Conservation (phyloP, 2,797 vertebrate species). For the Enteromius fasciolatus region DNA sequence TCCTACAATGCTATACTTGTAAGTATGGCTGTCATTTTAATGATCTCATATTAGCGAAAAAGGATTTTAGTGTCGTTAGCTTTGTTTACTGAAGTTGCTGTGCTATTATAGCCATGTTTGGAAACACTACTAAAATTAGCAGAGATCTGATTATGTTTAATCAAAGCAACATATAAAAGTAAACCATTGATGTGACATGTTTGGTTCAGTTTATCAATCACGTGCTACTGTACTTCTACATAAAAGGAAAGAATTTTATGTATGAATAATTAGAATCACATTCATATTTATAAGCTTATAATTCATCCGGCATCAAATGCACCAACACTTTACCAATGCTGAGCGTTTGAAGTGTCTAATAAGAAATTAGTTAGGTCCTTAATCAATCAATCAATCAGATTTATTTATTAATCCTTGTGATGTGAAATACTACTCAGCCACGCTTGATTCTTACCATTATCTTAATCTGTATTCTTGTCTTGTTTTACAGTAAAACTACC, state of each 20-base stretch:
- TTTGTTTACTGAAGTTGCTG: not conserved
- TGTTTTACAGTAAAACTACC: conserved; percentile 1
- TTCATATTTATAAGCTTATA: not conserved
- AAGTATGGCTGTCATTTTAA: not conserved
- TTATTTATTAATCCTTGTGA: conserved; percentile 32
- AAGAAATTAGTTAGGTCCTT: conserved; percentile 31
- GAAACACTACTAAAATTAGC: not conserved
- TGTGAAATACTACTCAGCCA: conserved; percentile 23
- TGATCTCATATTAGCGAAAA: not conserved
- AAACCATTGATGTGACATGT: not conserved
- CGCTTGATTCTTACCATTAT: not conserved
- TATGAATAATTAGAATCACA: not conserved
- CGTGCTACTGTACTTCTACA: not conserved
- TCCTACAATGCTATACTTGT: not conserved
- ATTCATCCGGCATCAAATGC: conserved; percentile 74
- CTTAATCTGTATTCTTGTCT: not conserved
- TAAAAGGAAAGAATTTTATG: not conserved
- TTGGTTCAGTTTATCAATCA: not conserved
- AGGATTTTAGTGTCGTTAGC: not conserved
- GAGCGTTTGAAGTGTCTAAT: conserved; percentile 80
- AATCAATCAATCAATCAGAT: not conserved
- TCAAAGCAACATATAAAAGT: not conserved
- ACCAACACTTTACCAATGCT: conserved; percentile 77
- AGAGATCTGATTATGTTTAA: not conserved
- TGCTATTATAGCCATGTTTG: not conserved